These are phyloP conservation scores for Anas bernieri DNA, from an alignment of 2,797 vertebrate species.

Conservation along the genomic window DNA sequence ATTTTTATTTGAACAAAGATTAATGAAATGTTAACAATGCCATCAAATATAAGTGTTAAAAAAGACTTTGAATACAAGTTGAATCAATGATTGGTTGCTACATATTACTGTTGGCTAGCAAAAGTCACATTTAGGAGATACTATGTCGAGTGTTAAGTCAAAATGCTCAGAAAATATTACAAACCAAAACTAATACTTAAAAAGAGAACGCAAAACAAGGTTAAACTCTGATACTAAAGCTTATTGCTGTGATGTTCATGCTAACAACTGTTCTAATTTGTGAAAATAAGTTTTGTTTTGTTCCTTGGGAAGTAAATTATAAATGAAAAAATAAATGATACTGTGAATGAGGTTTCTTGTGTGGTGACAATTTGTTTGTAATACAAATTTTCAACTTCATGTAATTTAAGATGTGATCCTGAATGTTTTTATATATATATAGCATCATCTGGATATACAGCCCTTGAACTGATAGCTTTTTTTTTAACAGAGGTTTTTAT, in stretches of 20 bases:
- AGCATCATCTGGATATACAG: no score
- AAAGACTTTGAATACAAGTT: neutral
- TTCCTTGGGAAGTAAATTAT: neutral
- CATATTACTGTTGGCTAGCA: neutral
- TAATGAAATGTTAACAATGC: neutral
- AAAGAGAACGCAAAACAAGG: neutral
- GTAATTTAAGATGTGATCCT: neutral
- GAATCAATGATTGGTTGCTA: neutral
- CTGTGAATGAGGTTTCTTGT: neutral
- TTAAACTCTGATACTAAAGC: neutral
- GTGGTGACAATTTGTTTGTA: neutral
- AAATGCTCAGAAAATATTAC: neutral
- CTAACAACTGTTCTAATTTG: neutral
- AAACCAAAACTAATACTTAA: neutral
- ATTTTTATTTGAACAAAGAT: constrained; percentile 1
- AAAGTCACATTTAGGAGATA: neutral
- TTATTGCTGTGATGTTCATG: neutral
- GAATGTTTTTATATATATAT: neutral
- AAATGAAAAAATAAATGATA: neutral
- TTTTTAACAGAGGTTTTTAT: neutral
- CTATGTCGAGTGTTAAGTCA: neutral
- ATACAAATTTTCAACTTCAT: neutral
- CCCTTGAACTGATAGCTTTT: neutral
- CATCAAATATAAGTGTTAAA: neutral
- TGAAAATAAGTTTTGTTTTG: neutral